These are phyloP conservation scores for Sinotaia quadrata DNA, from an alignment of 2,888 invertebrate species.

Conservation along the genomic window DNA sequence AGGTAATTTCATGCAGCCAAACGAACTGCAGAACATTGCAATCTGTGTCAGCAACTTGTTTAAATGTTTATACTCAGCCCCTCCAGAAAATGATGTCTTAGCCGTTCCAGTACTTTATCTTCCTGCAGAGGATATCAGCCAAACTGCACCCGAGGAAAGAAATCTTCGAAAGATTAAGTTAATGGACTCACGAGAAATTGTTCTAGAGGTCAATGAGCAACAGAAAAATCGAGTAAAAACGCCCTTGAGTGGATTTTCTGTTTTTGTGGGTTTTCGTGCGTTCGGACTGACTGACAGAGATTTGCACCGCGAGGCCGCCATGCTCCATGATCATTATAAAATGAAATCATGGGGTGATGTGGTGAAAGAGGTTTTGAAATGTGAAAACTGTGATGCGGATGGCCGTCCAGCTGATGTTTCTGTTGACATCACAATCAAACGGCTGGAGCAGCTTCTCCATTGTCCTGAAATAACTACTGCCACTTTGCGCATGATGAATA, in stretches of 20 bases:
- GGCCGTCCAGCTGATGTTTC: too few relatives aligned
- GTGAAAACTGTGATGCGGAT: too few relatives aligned
- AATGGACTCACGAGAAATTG: background rate
- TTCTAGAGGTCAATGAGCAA: background rate
- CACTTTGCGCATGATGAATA: conserved; percentile 2
- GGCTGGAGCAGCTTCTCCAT: background rate
- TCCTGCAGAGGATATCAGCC: background rate
- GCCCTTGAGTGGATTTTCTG: background rate
- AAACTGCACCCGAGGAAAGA: background rate
- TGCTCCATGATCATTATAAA: conserved; percentile 5
- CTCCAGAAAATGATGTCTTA: background rate
- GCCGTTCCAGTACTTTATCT: background rate
- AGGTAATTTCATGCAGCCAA: background rate
- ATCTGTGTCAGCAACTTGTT: conserved; percentile 4
- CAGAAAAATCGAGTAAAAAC: background rate
- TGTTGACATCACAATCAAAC: too few relatives aligned
- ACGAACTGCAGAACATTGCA: background rate
- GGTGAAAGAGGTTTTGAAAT: background rate
- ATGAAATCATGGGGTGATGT: conserved; percentile 16
- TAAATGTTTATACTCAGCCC: background rate
- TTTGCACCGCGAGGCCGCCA: background rate
- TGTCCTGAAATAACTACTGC: background rate
- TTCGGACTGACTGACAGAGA: background rate
- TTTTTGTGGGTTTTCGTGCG: background rate
- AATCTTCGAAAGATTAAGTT: background rate